Evolutionary conservation across 2,888 invertebrate species (phyloP).

Genomic region (Microplitis deprimator): DNA sequence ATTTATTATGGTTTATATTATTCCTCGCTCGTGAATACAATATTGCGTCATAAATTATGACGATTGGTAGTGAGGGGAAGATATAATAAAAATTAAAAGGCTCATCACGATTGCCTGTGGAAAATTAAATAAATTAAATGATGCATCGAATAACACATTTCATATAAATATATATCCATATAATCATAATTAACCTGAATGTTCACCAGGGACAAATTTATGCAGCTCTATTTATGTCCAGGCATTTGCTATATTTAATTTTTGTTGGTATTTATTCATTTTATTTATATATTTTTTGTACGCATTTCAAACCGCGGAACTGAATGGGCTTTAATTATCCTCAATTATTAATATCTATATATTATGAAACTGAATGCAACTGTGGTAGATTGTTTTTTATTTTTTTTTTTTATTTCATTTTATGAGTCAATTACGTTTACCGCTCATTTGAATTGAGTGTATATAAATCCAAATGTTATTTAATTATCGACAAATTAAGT

Average conservation of each 20-base stretch:
- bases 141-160: constrained; percentile 48
- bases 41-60: constrained; percentile 23
- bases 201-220: constrained; percentile 14
- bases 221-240: constrained; percentile 11
- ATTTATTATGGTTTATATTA: constrained; percentile 21
- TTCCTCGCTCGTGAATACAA: constrained; percentile 25
- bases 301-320: background rate
- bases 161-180: background rate
- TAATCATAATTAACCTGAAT: constrained; percentile 47
- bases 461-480: background rate
- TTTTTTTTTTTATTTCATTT: background rate
- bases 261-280: background rate
- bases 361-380: background rate
- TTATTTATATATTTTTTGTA: constrained; percentile 3
- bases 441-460: constrained; percentile 13
- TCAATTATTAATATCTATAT: constrained; percentile 51
- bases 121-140: constrained; percentile 44
- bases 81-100: constrained; percentile 21
- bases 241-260: constrained; percentile 16
- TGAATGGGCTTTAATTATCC: constrained; percentile 49
- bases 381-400: background rate
- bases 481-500: constrained; percentile 18
- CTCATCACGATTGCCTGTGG: constrained; percentile 17
- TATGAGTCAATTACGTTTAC: constrained; percentile 3
- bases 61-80: constrained; percentile 4